Conservation (phyloP, 2,797 vertebrate species). For the Rhadinocentrus ornatus region DNA sequence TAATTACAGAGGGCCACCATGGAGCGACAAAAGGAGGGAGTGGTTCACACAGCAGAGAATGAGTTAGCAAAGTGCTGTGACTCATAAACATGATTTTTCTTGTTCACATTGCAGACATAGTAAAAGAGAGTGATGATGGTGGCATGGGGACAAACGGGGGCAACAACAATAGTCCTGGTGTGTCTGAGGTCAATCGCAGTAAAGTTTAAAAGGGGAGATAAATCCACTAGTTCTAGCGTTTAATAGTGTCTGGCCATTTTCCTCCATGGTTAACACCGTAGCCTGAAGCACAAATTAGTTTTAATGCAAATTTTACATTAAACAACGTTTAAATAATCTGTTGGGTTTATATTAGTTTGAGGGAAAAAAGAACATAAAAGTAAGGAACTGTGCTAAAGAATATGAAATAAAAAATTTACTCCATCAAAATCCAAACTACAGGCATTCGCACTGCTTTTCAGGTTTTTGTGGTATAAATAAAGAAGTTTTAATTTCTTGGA, state of each 20-base stretch:
- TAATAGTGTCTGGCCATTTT: not conserved
- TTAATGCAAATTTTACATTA: not conserved
- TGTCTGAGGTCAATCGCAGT: not conserved
- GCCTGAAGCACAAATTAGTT: not conserved
- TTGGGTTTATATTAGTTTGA: not conserved
- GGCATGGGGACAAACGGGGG: not conserved
- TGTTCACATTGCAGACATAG: constrained; percentile 14
- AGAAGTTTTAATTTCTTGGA: not conserved
- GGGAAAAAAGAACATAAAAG: not conserved
- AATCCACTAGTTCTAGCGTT: not conserved
- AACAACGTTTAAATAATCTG: not conserved
- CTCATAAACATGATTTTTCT: constrained; percentile 16
- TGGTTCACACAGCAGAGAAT: constrained; percentile 40
- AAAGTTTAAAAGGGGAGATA: not conserved
- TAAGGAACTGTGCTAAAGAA: not conserved
- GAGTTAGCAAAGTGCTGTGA: constrained; percentile 47
- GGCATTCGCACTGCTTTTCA: not conserved
- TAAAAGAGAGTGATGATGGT: constrained; percentile 1
- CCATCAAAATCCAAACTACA: not conserved
- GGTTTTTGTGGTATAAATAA: not conserved
- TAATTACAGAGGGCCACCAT: constrained; percentile 58
- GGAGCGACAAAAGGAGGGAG: constrained; percentile 39
- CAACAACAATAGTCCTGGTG: not conserved
- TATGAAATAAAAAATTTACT: not conserved
- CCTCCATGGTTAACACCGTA: not conserved